Conservation (phyloP, 2,888 invertebrate genomes). For the Cosmopolites sordidus region DNA sequence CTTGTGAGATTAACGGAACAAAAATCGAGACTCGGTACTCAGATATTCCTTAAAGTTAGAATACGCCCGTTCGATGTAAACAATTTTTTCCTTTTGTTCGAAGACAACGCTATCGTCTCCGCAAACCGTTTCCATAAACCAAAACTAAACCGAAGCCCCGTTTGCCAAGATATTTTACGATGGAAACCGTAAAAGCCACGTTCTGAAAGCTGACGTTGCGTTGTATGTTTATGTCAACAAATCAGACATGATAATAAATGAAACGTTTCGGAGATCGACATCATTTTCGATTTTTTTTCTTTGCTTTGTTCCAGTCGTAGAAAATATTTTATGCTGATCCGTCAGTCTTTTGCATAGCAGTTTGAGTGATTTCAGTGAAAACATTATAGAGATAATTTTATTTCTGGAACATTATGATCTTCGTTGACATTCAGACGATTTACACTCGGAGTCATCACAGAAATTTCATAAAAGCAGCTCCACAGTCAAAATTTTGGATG, state of each 20-base stretch:
- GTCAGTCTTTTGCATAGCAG: constrained; percentile 5
- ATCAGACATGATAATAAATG: constrained; percentile 20
- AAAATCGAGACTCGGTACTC: no score
- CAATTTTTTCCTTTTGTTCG: background rate
- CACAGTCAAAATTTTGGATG: no score
- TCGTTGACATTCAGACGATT: no score
- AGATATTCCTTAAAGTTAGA: background rate
- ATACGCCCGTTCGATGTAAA: background rate
- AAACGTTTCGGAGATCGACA: constrained; percentile 5
- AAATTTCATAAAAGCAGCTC: no score
- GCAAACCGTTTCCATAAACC: constrained; percentile 3
- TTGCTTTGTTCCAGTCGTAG: background rate
- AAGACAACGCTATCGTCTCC: background rate
- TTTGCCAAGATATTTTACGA: constrained; percentile 5
- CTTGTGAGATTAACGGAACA: no score
- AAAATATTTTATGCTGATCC: background rate
- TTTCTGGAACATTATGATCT: no score
- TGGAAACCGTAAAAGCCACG: constrained; percentile 5
- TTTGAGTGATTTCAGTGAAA: background rate
- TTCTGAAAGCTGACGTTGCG: constrained; percentile 7
- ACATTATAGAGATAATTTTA: background rate
- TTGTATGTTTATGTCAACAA: constrained; percentile 20
- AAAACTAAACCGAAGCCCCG: background rate
- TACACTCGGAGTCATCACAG: no score
- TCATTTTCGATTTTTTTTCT: constrained; percentile 1